Percentiles rank a stretch among this genome's conserved stretches.
Conservation (phyloP, 2,113 vertebrate genomes). For the Phoenicopterus ruber region DNA sequence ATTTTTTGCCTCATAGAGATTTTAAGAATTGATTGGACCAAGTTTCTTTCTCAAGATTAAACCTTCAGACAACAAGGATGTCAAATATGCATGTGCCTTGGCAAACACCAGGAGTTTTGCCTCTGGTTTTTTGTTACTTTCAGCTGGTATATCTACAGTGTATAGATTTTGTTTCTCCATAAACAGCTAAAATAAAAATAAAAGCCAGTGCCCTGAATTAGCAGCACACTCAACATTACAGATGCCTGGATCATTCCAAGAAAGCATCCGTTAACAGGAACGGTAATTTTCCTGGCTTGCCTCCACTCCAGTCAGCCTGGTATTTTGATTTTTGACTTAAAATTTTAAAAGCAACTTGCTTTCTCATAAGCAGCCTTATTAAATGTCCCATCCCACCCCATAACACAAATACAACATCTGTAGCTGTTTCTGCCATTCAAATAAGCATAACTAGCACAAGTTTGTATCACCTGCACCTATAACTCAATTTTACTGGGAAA, state of each 20-base stretch:
- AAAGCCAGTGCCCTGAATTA: not conserved
- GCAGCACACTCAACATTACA: not conserved
- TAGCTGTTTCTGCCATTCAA: not conserved
- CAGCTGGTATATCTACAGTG: not conserved
- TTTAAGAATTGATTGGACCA: constrained; percentile 52
- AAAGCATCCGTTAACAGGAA: not conserved
- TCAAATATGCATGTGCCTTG: not conserved
- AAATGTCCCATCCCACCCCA: not conserved
- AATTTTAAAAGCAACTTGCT: not conserved
- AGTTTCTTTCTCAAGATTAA: constrained; percentile 44
- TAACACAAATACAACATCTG: accelerated
- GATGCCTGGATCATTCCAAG: not conserved
- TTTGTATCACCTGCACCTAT: not conserved
- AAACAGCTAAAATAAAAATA: not conserved
- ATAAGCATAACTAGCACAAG: not conserved
- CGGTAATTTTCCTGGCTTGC: not conserved
- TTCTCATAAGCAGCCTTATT: not conserved
- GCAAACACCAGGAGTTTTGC: not conserved
- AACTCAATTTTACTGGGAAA: not conserved
- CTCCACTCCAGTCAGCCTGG: not conserved
- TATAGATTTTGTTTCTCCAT: not conserved
- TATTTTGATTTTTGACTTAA: not conserved
- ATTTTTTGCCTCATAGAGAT: constrained; percentile 62
- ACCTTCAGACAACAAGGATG: not conserved
- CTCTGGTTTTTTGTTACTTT: not conserved